Conservation (phyloP, 2,797 vertebrate species). For the Glossophaga mutica region DNA sequence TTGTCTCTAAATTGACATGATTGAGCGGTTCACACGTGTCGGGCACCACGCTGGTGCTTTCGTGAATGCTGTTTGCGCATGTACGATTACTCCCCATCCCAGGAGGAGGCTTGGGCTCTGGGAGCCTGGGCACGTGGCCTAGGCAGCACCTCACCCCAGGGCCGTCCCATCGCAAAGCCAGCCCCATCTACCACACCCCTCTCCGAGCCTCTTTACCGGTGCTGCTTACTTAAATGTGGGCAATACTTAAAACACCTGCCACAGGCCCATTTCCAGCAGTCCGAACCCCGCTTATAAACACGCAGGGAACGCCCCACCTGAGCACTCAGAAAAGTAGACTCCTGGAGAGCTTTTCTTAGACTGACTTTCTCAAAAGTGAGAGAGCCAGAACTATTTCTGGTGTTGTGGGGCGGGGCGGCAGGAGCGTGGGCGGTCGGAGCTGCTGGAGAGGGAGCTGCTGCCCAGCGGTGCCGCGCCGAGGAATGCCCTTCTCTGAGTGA, state of each 20-base stretch:
- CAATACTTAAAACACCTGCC: not conserved
- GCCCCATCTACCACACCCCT: not conserved
- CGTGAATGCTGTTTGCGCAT: not conserved
- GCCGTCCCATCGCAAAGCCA: not conserved
- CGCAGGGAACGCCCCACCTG: not conserved
- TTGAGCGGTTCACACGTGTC: rapidly evolving
- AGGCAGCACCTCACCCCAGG: not conserved
- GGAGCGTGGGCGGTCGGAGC: not conserved
- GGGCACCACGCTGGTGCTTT: not conserved
- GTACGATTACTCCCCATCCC: not conserved
- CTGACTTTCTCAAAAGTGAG: not conserved
- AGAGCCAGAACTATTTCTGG: not conserved
- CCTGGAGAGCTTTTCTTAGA: not conserved
- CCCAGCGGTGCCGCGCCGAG: rapidly evolving
- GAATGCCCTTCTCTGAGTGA: not conserved
- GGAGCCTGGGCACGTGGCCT: rapidly evolving
- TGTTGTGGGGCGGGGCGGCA: not conserved
- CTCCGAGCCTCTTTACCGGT: rapidly evolving
- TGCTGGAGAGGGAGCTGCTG: not conserved
- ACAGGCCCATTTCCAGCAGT: not conserved
- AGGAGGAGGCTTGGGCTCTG: not conserved
- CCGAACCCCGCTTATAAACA: not conserved
- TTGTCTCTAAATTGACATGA: not conserved
- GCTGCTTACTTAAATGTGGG: not conserved
- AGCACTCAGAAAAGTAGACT: not conserved